Evolutionary conservation across 1,140 invertebrate species (phyloP).

Genomic region (Hermetia illucens): DNA sequence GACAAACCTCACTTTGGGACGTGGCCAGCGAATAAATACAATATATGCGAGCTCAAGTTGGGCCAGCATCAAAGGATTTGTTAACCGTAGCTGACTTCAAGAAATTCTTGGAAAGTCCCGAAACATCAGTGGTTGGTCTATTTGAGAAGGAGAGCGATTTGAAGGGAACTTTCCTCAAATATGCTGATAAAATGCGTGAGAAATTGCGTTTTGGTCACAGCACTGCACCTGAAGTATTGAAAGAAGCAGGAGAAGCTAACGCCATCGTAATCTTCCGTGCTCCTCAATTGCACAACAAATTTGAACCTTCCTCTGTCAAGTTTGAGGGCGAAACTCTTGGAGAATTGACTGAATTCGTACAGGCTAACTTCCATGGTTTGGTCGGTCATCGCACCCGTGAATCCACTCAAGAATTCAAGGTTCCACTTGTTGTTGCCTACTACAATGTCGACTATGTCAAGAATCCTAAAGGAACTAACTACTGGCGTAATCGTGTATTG

Average conservation of each 20-base stretch:
- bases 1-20: too few species aligned
- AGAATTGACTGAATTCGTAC: constrained; percentile 69
- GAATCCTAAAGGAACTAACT: constrained; percentile 97
- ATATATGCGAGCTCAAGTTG: constrained; percentile 92
- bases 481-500: constrained; percentile 94
- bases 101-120: constrained; percentile 56
- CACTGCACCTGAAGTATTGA: constrained; percentile 50
- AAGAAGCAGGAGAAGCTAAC: constrained; percentile 63
- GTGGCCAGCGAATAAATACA: too few species aligned
- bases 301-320: constrained; percentile 62
- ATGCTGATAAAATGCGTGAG: constrained; percentile 83
- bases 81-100: constrained; percentile 50
- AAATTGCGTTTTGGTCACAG: constrained; percentile 80
- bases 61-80: constrained; percentile 84
- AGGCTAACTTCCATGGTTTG: constrained; percentile 74
- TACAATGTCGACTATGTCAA: constrained; percentile 93
- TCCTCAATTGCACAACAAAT: constrained; percentile 92
- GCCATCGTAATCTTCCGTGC: too few species aligned
- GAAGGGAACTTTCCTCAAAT: constrained; percentile 69
- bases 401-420: constrained; percentile 72
- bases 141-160: constrained; percentile 66
- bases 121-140: constrained; percentile 75
- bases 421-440: constrained; percentile 83
- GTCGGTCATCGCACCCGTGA: constrained; percentile 79
- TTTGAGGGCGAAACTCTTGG: constrained; percentile 56